A percentile compares a stretch with the other conserved stretches of the same genome.
These are phyloP conservation scores for Drosophila novamexicana DNA, from an alignment of 1,140 invertebrate genomes.

Conservation along the genomic window DNA sequence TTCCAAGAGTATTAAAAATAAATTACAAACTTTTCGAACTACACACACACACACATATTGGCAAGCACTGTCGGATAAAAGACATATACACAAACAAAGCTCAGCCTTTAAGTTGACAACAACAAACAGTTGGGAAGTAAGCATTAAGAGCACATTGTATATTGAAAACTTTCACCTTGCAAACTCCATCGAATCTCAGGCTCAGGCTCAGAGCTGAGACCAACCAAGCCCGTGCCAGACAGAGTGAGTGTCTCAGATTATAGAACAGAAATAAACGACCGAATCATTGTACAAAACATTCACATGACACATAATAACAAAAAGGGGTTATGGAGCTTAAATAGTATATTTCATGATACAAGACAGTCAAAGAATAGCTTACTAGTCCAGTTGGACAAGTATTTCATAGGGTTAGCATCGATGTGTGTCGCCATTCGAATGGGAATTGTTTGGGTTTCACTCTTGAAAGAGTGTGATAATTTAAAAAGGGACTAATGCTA, in stretches of 20 bases:
- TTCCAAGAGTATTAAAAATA: constrained; percentile 34
- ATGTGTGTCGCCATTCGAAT: neutral
- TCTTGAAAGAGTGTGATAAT: too few species aligned
- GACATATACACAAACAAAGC: constrained; percentile 3
- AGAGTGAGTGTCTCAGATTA: constrained; percentile 12
- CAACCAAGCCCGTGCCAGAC: too few species aligned
- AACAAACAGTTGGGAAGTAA: constrained; percentile 31
- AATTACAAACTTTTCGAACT: constrained; percentile 23
- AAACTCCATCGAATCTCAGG: constrained; percentile 4
- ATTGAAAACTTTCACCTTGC: constrained; percentile 21
- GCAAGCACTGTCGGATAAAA: neutral
- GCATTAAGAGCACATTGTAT: constrained; percentile 19
- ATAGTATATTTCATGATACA: constrained; percentile 3
- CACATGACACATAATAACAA: constrained; percentile 20
- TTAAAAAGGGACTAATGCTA: too few species aligned
- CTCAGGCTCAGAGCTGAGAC: neutral
- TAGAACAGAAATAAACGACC: constrained; percentile 15
- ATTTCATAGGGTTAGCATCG: neutral
- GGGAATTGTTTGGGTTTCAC: neutral
- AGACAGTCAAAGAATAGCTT: neutral
- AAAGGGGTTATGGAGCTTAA: constrained; percentile 31
- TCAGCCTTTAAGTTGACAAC: constrained; percentile 21
- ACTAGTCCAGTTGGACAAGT: neutral
- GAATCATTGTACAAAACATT: constrained; percentile 10
- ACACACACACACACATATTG: neutral